These are phyloP conservation scores for Bursaphelenchus okinawaensis DNA, from an alignment of 2,888 invertebrate genomes.

Conservation along the genomic window DNA sequence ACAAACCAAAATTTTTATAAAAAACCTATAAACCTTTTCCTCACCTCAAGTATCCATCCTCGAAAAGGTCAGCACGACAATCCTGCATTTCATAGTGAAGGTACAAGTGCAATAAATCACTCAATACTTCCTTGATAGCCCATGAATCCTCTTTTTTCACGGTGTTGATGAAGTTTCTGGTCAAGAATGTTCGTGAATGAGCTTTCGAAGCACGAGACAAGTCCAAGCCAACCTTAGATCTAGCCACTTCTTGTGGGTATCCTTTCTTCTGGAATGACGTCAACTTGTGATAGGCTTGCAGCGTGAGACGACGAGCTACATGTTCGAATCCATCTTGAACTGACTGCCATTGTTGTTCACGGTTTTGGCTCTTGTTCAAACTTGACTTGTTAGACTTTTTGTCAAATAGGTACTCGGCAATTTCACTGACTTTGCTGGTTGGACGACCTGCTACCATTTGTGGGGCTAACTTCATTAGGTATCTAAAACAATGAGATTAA, in stretches of 20 bases:
- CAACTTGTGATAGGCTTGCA: slow-evolving; percentile 36
- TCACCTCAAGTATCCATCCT: slow-evolving; percentile 33
- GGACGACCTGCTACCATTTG: slow-evolving; percentile 19
- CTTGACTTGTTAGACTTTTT: slow-evolving; percentile 61
- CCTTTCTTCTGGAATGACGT: slow-evolving; percentile 23
- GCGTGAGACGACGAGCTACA: slow-evolving; percentile 40
- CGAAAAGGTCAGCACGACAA: slow-evolving; percentile 15
- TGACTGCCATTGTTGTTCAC: neutral
- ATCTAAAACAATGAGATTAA: slow-evolving; percentile 19
- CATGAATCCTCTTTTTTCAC: slow-evolving; percentile 18
- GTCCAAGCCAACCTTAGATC: slow-evolving; percentile 41
- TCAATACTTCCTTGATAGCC: slow-evolving; percentile 19
- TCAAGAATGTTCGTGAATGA: slow-evolving; percentile 76
- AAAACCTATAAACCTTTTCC: slow-evolving; percentile 35
- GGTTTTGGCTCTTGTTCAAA: neutral
- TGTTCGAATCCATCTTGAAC: slow-evolving; percentile 42
- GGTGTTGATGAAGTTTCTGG: slow-evolving; percentile 66
- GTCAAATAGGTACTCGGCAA: slow-evolving; percentile 24
- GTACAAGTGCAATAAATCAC: slow-evolving; percentile 27
- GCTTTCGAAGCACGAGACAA: slow-evolving; percentile 70
- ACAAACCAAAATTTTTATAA: no score
- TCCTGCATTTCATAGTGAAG: slow-evolving; percentile 25
- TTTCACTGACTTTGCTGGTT: slow-evolving; percentile 10
- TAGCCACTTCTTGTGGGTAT: slow-evolving; percentile 30
- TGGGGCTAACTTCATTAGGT: slow-evolving; percentile 40